Percentiles rank a stretch among this genome's conserved stretches.
Evolutionary conservation across 2,113 vertebrate genomes (phyloP).

Genomic region (Tyrannus savana): DNA sequence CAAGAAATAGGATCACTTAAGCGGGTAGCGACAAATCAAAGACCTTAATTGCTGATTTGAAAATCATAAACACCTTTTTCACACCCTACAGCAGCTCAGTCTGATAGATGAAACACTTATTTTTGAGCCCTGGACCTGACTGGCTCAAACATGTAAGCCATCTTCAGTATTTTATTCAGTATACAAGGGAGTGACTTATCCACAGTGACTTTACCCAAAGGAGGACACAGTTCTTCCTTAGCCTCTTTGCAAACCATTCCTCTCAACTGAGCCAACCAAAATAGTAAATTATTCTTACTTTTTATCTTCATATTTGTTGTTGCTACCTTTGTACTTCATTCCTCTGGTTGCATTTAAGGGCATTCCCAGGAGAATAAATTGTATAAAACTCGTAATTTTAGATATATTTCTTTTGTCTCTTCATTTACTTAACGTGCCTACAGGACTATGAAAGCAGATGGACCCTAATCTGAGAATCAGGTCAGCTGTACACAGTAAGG

Average conservation of each 20-base stretch:
- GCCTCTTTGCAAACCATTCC: constrained; percentile 54
- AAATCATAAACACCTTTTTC: constrained; percentile 45
- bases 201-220: constrained; percentile 39
- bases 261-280: neutral
- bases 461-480: neutral
- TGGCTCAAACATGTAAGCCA: constrained; percentile 6
- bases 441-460: neutral
- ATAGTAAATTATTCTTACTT: neutral
- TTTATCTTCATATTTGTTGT: neutral
- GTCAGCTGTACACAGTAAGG: neutral
- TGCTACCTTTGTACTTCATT: neutral
- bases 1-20: constrained; percentile 12
- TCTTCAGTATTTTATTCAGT: constrained; percentile 56
- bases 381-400: neutral
- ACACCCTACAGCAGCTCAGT: constrained; percentile 20
- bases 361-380: neutral
- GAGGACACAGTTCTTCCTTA: constrained; percentile 43
- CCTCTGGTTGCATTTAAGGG: neutral
- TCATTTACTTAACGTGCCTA: neutral
- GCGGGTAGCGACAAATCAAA: constrained; percentile 35
- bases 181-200: constrained; percentile 19
- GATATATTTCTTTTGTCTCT: neutral
- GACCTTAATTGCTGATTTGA: constrained; percentile 33
- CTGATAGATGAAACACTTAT: constrained; percentile 29
- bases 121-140: constrained; percentile 50